phyloP scores from a whole-genome alignment of 2,113 vertebrate genomes.

The Bubo scandiacus region DNA sequence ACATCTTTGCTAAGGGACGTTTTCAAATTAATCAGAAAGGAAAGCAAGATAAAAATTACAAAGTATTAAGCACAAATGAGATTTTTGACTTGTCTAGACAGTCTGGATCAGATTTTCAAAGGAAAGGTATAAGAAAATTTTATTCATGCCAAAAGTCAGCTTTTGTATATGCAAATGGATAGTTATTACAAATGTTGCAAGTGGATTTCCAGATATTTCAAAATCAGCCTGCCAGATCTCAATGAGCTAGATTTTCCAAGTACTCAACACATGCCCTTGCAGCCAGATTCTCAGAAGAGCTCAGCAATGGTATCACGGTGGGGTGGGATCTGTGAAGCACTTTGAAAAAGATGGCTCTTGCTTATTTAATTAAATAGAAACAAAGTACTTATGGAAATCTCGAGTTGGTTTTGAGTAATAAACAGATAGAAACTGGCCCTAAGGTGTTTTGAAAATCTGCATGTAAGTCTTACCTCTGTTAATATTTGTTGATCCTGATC shows the following conservation, averaged over 20 bases:
- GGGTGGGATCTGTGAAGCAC: not conserved
- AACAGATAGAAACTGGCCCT: not conserved
- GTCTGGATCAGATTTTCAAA: slow-evolving; percentile 44
- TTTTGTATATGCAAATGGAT: slow-evolving; percentile 11
- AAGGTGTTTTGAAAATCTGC: not conserved
- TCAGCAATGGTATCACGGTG: not conserved
- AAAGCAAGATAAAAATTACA: slow-evolving; percentile 25
- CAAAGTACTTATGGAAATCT: not conserved
- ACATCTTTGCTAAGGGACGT: not conserved
- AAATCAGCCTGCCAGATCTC: not conserved
- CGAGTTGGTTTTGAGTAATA: not conserved
- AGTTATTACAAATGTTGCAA: not conserved
- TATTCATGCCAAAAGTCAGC: slow-evolving; percentile 1
- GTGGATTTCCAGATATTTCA: slow-evolving; percentile 26
- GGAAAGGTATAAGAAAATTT: not conserved
- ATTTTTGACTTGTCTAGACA: slow-evolving; percentile 61
- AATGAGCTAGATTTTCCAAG: not conserved
- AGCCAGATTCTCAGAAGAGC: not conserved
- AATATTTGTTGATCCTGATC: not conserved
- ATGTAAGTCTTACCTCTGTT: not conserved
- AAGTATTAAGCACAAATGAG: slow-evolving; percentile 16
- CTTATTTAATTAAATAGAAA: not conserved
- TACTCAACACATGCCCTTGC: not conserved
- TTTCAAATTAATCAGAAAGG: slow-evolving; percentile 1
- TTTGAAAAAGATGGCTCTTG: not conserved